Evolutionary conservation across 2,888 invertebrate genomes (phyloP), one percentile per base, ranked within the genome.

Genomic region (Psylliodes chrysocephalus): DNA sequence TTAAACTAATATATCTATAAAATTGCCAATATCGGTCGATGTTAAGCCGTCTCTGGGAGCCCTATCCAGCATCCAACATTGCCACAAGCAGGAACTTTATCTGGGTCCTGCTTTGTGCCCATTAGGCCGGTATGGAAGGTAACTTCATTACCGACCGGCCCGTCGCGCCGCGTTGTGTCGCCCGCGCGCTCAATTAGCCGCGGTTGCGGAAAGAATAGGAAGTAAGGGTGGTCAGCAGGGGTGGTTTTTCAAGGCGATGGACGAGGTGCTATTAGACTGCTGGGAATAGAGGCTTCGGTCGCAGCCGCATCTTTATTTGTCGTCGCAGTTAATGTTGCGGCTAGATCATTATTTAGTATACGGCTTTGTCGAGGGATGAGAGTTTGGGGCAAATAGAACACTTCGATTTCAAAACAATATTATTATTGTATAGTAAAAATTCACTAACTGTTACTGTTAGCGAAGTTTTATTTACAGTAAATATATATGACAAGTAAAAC

Each of bases 131-230:
- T 73, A 71, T 72, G 70, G 71, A 74, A 76, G 77, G 76, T 78
- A 77, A 78, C 77, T 78, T 79, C 78, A 77, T 77, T 77, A 77
- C 68, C 71, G 76, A 71, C 63, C 70, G 75, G 46, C 73, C 71
- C 73, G 70, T 67, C 75, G 75, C 75, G 74, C 69, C 49, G 59
- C 59, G 40, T 59, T 49, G 59, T 77, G 78, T 79, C 82, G 79
- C 82, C 84, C 82, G 81, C 84, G 85, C 82, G 84, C 82, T 83
- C 86, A 87, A 87, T 87, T 87, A 87, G 86, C 82, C 83, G 80
- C 80, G 81, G 82, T 83, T 71, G 85, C 82, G 83, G 82, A 86
- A 84, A 82, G 84, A 76, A 69, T 71, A 68, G 71, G 67, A 70
- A 73, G 67, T 64, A 51, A 57, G 67, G 66, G 67, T 64, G 69